phyloP scores from a whole-genome alignment of 1,140 invertebrate genomes.

The Drosophila punjabiensis region DNA sequence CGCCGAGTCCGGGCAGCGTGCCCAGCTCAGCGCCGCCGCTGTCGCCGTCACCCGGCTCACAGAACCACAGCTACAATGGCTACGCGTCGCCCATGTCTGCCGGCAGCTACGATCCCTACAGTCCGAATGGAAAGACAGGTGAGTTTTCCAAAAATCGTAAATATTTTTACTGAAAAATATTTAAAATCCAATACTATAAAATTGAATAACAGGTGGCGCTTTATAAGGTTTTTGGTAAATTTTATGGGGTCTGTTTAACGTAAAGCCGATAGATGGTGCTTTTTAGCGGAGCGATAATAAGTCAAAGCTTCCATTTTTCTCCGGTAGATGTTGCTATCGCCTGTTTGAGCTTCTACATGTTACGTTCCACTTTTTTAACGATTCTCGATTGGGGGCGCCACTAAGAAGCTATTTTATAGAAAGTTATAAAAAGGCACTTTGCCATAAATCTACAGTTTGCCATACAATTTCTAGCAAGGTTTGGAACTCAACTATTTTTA shows the following conservation, averaged over 20 bases:
- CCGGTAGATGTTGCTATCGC: not conserved
- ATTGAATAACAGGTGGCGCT: not conserved
- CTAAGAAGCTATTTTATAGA: no score
- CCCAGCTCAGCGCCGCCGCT: conserved; percentile 87
- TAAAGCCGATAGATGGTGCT: not conserved
- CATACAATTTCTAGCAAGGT: no score
- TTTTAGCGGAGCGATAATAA: fast-evolving
- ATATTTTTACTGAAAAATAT: not conserved
- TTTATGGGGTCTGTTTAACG: not conserved
- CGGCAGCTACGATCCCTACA: conserved; percentile 94
- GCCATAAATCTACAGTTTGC: no score
- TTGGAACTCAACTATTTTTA: no score
- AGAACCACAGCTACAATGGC: conserved; percentile 88
- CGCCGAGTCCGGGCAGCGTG: conserved; percentile 87
- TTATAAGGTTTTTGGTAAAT: not conserved
- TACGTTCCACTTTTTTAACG: not conserved
- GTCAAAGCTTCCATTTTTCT: not conserved
- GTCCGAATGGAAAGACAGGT: conserved; percentile 94
- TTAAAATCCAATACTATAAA: not conserved
- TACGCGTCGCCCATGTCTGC: conserved; percentile 94
- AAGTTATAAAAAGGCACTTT: no score
- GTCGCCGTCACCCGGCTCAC: conserved; percentile 87
- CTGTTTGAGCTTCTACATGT: not conserved
- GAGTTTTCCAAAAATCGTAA: conserved; percentile 79
- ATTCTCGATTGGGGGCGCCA: not conserved